Base-by-base conservation (phyloP, 2,113 vertebrate species). In the Sinocyclocheilus rhinocerous region DNA sequence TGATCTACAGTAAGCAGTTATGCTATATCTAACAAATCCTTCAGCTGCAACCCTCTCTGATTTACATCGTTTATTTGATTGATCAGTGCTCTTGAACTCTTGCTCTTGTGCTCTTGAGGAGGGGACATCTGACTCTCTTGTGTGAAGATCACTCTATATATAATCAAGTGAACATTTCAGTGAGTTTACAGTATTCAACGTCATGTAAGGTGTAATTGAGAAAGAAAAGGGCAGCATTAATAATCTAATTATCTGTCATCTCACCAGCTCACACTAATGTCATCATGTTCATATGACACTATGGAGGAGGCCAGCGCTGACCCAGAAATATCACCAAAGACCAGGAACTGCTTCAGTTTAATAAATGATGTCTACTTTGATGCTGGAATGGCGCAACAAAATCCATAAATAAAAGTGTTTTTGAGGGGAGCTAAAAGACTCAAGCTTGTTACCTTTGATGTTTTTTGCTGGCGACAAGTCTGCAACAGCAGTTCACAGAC, bases 161-260 rank as follows among this genome's bases (percentile, higher is more conserved):
- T n/a, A n/a, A n/a, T n/a, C n/a, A n/a, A n/a, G n/a, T n/a, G n/a
- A n/a, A n/a, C n/a, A n/a, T n/a, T n/a, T n/a, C n/a, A n/a, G n/a
- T n/a, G n/a, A n/a, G n/a, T n/a, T n/a, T n/a, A n/a, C n/a, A n/a
- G n/a, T n/a, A n/a, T 84, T 88, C 76, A 84, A 84, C 61, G 39
- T 81, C 76, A 81, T 82, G 77, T 88, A 67, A 84, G 63, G 39
- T 75, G 26, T 84, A 81, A 86, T 83, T 76, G 81, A 83, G 84
- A 77, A 42, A 78, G 82, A 88, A 86, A 84, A 81, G 87, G 76
- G 83, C 45, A 67, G 20, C 59, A 69, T 90, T 83, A 88, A 87
- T 87, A 88, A 88, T 85, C 76, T 42, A 87, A 84, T 65, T 39
- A 81, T 69, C 61, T 63, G 61, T 67, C 63, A 61, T 80, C 84